These are phyloP conservation scores for Darevskia mixta DNA, from an alignment of 2,797 vertebrate genomes.

Conservation along the genomic window DNA sequence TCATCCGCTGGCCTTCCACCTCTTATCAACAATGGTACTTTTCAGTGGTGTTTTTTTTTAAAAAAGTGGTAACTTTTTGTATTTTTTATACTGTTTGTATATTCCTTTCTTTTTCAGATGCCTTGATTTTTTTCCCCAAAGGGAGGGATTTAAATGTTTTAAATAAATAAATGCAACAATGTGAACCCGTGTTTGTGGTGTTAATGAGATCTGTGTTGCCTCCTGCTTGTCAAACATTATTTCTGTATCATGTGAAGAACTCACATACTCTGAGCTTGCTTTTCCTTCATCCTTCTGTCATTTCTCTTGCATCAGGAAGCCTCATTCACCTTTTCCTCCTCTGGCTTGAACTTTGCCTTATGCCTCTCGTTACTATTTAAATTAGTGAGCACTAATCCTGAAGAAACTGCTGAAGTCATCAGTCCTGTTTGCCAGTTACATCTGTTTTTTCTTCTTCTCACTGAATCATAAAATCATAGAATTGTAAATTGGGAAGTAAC, in stretches of 20 bases:
- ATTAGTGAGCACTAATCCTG: no score
- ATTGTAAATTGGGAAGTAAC: no score
- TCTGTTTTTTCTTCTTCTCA: no score
- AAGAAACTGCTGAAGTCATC: background rate
- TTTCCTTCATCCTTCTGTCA: background rate
- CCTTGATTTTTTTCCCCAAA: background rate
- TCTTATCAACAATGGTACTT: no score
- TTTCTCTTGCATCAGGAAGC: background rate
- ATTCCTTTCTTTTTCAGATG: background rate
- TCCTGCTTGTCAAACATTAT: background rate
- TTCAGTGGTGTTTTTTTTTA: no score
- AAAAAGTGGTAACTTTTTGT: no score
- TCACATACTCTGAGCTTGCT: background rate
- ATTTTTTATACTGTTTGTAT: background rate
- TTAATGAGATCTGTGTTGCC: background rate
- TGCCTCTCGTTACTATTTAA: background rate
- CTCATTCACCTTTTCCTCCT: background rate
- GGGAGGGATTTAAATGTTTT: background rate
- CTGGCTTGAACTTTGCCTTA: background rate
- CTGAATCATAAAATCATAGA: no score
- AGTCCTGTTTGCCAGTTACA: background rate
- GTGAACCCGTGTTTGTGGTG: background rate
- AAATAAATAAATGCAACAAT: background rate
- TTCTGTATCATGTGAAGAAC: background rate
- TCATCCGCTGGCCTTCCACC: no score